Conservation (phyloP, 2,113 vertebrate genomes). For the Clarias gariepinus region DNA sequence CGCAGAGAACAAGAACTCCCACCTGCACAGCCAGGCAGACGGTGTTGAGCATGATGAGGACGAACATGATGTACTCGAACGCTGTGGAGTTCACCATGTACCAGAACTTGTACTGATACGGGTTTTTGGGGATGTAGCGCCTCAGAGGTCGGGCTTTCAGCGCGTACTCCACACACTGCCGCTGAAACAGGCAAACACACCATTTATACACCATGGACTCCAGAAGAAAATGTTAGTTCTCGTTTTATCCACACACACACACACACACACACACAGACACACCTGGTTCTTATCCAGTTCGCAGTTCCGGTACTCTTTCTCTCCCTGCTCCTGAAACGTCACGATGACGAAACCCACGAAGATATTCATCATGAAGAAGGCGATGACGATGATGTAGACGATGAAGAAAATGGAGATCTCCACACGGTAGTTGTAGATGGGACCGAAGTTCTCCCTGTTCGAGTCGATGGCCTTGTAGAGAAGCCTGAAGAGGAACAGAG, state of each 20-base stretch:
- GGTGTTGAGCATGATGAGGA: conserved; percentile 99
- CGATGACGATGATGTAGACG: conserved; percentile 99
- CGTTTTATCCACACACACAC: background rate
- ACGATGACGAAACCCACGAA: conserved; percentile 99
- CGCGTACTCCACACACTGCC: conserved; percentile 98
- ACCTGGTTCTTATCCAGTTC: conserved; percentile 99
- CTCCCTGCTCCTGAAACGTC: conserved; percentile 98
- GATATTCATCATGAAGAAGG: conserved; percentile 99
- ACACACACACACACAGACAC: conserved; percentile 50
- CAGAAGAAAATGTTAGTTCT: background rate
- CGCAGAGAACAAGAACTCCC: conserved; percentile 49
- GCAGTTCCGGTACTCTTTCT: conserved; percentile 99
- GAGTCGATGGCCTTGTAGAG: conserved; percentile 98
- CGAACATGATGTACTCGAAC: conserved; percentile 99
- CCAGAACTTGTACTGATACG: conserved; percentile 99
- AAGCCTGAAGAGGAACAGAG: conserved; percentile 71
- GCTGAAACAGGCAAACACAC: conserved; percentile 66
- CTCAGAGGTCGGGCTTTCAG: conserved; percentile 92
- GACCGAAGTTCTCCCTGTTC: conserved; percentile 92
- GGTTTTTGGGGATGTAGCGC: conserved; percentile 98
- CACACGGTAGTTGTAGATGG: conserved; percentile 96
- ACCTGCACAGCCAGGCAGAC: conserved; percentile 99
- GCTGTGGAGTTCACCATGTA: conserved; percentile 98
- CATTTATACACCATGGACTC: background rate
- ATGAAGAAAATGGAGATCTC: conserved; percentile 99